These are phyloP conservation scores for Stegodyphus mimosarum DNA, from an alignment of 1,140 invertebrate species.

Conservation along the genomic window DNA sequence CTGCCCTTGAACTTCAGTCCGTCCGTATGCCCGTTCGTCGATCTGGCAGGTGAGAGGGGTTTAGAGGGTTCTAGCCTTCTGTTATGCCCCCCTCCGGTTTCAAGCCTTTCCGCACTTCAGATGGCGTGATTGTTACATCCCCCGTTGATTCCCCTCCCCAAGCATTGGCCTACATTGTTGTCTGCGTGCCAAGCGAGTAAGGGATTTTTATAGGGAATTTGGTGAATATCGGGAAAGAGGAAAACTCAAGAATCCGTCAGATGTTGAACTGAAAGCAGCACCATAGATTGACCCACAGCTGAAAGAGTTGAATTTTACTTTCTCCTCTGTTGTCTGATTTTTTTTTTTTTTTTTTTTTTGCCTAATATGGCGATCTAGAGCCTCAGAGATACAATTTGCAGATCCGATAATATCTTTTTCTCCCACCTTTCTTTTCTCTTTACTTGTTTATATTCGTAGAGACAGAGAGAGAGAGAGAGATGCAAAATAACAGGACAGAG, in stretches of 20 bases:
- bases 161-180: slow-evolving; percentile 28
- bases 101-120: slow-evolving; percentile 18
- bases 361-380: too few relatives aligned
- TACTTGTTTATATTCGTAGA: too few relatives aligned
- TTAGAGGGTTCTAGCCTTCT: background rate
- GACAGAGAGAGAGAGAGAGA: too few relatives aligned
- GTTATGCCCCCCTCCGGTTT: background rate
- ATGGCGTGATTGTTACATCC: slow-evolving; percentile 15
- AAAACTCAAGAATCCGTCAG: background rate
- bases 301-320: too few relatives aligned
- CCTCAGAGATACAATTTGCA: too few relatives aligned
- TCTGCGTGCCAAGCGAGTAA: background rate
- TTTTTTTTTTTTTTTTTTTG: too few relatives aligned
- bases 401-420: too few relatives aligned
- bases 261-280: background rate
- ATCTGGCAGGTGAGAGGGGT: slow-evolving; percentile 23
- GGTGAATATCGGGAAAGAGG: background rate
- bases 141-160: background rate
- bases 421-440: too few relatives aligned
- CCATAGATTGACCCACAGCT: too few relatives aligned
- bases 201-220: slow-evolving; percentile 21
- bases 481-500: too few relatives aligned
- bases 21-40: background rate
- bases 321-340: too few relatives aligned
- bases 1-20: slow-evolving; percentile 28